Percentiles rank a stretch among this genome's conserved stretches.
These are phyloP conservation scores for Mola mola DNA, from an alignment of 2,113 vertebrate species.

Conservation along the genomic window DNA sequence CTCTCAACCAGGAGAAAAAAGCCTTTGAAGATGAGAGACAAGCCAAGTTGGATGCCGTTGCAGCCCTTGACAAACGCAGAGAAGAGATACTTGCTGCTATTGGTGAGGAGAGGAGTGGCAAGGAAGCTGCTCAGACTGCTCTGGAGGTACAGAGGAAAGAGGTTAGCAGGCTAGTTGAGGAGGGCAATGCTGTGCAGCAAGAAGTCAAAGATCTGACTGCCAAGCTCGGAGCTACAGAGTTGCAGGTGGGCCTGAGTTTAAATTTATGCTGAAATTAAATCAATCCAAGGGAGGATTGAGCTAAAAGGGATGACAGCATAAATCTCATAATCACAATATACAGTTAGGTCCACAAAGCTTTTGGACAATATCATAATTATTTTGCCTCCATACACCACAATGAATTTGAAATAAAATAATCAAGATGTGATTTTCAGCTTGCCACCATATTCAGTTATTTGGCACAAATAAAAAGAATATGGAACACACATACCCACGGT, in stretches of 20 bases:
- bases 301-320: too few relatives aligned
- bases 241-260: constrained; percentile 49
- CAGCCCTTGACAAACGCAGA: not conserved
- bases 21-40: constrained; percentile 31
- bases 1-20: constrained; percentile 40
- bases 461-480: too few relatives aligned
- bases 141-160: constrained; percentile 22
- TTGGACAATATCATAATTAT: too few relatives aligned
- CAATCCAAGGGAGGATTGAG: too few relatives aligned
- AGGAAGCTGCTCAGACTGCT: constrained; percentile 1
- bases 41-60: not conserved
- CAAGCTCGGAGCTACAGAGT: constrained; percentile 13
- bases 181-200: not conserved
- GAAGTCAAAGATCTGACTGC: constrained; percentile 15
- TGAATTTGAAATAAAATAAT: too few relatives aligned
- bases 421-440: too few relatives aligned
- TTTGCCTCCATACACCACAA: too few relatives aligned
- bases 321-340: too few relatives aligned
- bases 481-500: too few relatives aligned
- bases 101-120: not conserved
- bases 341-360: too few relatives aligned
- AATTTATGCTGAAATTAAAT: too few relatives aligned
- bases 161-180: constrained; percentile 9
- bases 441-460: too few relatives aligned
- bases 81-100: not conserved